Base-by-base conservation (phyloP, 2,888 invertebrate species). In the Acronicta psi region DNA sequence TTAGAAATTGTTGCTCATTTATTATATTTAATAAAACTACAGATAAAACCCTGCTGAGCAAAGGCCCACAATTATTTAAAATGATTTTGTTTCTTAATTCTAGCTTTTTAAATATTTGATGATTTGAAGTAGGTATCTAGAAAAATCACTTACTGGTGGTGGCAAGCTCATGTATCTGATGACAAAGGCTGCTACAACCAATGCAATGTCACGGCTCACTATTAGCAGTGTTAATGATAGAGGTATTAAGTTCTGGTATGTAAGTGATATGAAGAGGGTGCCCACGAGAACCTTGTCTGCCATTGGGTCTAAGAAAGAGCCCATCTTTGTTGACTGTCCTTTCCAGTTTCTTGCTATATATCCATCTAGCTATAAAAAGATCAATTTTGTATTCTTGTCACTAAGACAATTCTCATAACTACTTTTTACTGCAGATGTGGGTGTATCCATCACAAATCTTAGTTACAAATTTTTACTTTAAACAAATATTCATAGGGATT, bases 221-320 rank as follows among this genome's bases (percentile, higher is more conserved):
- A 99, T 98, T 46, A 99, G 93, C 16, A 96, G 95, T 4, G 99
- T 98, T 44, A 98, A 89, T 57, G 96, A 94, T 40, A 97, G 86
- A 43, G 99, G 99, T 84, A 99, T 97, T 52, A 99, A 92, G 67
- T 96, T 96, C 59, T 97, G 97, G 89, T 97, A 97, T 16, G 99
- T 98, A 63, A 99, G 94, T 0, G 98, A 96, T 49, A 99, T 91
- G 81, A 98, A 98, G 54, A 99, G 91, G 1, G 98, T 97, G 11
- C 97, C 98, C 71, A 99, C 96, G 2, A 99, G 94, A 36, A 99
- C 94, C 94, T 99, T 99, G 88, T 99, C 99, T 2, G 99, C 99
- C 94, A 99, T 96, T 0, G 99, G 99, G 90, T 99, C 99, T 14
- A 99, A 89, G 82, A 99, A 98, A 59, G 98, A 98, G 0, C 99